A percentile compares a stretch with the other conserved stretches of the same genome.
phyloP scores from a whole-genome alignment of 2,113 vertebrate genomes.

The Mustelus asterias region DNA sequence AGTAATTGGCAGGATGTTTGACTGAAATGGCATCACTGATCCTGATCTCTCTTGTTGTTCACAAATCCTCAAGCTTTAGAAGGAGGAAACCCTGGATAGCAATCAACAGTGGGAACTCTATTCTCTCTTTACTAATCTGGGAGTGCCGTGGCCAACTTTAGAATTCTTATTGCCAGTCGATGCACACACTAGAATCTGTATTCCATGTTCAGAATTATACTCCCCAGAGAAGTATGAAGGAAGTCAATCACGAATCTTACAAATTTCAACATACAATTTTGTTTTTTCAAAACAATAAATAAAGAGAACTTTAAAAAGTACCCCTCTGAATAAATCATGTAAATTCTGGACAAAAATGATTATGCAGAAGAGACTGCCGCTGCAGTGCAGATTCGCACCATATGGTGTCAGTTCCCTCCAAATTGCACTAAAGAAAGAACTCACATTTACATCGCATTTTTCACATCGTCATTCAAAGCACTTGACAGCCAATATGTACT shows the following conservation, averaged over 20 bases:
- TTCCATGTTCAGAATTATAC: not conserved
- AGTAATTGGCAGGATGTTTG: not conserved
- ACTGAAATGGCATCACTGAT: not conserved
- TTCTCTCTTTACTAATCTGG: not conserved
- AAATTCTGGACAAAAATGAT: not conserved
- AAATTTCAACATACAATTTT: not conserved
- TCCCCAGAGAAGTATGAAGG: not conserved
- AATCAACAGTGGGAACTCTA: not conserved
- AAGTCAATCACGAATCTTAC: not conserved
- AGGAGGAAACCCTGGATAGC: not conserved
- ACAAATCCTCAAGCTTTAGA: not conserved
- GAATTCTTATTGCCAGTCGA: not conserved
- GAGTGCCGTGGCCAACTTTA: not conserved
- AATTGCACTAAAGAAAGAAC: not conserved
- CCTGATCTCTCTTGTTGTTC: not conserved
- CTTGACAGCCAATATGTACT: not conserved
- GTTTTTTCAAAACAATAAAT: not conserved
- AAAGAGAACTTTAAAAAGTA: not conserved
- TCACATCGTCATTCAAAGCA: not conserved
- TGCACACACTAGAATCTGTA: not conserved
- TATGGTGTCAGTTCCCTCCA: not conserved
- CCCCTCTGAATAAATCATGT: not conserved
- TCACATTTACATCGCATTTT: not conserved
- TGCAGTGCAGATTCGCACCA: not conserved
- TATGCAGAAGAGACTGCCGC: not conserved